Conservation (phyloP, 2,113 vertebrate species). For the Carassius gibelio region DNA sequence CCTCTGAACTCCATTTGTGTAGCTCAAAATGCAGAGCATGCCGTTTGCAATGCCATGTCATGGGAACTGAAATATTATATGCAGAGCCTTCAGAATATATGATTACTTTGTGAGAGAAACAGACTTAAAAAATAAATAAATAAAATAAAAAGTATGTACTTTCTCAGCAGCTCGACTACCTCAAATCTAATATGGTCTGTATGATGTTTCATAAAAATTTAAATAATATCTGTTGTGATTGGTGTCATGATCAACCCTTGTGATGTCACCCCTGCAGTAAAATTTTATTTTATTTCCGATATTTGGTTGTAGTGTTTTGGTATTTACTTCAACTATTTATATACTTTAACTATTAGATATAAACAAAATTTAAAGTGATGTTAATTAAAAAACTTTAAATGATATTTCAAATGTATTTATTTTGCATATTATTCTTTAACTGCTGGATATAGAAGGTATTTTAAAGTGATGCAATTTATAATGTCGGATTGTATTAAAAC, state of each 20-base stretch:
- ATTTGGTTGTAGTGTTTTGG: not conserved
- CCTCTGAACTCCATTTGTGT: not conserved
- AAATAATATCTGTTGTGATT: not conserved
- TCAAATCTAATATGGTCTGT: not conserved
- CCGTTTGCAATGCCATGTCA: not conserved
- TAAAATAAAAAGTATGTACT: too few relatives aligned
- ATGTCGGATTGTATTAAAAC: too few relatives aligned
- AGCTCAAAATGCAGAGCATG: too few relatives aligned
- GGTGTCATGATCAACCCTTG: too few relatives aligned
- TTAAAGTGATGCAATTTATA: too few relatives aligned
- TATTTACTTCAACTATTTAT: not conserved
- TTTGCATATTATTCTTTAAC: too few relatives aligned
- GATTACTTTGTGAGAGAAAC: not conserved
- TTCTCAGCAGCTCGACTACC: too few relatives aligned
- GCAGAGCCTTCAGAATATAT: not conserved
- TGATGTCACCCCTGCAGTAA: slow-evolving; percentile 17
- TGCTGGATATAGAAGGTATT: too few relatives aligned
- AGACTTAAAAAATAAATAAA: not conserved
- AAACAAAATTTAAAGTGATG: too few relatives aligned
- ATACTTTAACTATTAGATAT: not conserved
- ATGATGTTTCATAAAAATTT: not conserved
- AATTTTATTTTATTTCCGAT: too few relatives aligned
- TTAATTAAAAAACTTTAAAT: not conserved
- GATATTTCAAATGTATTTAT: not conserved
- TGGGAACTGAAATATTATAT: slow-evolving; percentile 1